Percentiles rank a stretch among this genome's conserved stretches.
Conservation (phyloP, 2,888 invertebrate species). For the Andricus quercusramuli region DNA sequence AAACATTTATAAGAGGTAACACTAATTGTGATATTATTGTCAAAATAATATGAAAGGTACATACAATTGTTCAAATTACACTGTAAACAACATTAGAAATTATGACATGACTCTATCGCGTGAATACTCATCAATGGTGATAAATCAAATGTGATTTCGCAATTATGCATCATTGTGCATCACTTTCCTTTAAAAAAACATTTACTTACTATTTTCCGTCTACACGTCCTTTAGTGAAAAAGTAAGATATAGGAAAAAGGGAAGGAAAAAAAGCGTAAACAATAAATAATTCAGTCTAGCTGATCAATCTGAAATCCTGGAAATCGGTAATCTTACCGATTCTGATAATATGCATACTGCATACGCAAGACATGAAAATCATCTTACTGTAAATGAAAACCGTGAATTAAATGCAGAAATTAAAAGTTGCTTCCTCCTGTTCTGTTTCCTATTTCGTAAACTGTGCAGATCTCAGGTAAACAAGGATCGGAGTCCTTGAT, state of each 20-base stretch:
- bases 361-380: neutral
- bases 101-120: neutral
- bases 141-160: slow-evolving; percentile 21
- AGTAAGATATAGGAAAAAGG: neutral
- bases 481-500: slow-evolving; percentile 33
- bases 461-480: neutral
- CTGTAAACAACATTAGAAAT: too few relatives aligned
- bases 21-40: too few relatives aligned
- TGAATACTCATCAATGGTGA: slow-evolving; percentile 10
- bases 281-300: too few relatives aligned
- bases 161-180: neutral
- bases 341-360: neutral
- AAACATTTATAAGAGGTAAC: too few relatives aligned
- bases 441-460: slow-evolving; percentile 28
- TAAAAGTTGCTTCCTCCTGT: slow-evolving; percentile 22
- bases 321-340: neutral
- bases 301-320: neutral
- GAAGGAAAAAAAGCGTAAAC: neutral
- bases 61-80: too few relatives aligned
- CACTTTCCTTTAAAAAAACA: neutral
- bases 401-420: slow-evolving; percentile 1
- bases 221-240: too few relatives aligned
- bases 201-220: neutral
- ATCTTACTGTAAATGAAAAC: neutral
- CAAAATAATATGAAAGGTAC: too few relatives aligned